A percentile compares a stretch with the other conserved stretches of the same genome.
phyloP scores from a whole-genome alignment of 1,140 invertebrate species.

The Phymastichus coffea region DNA sequence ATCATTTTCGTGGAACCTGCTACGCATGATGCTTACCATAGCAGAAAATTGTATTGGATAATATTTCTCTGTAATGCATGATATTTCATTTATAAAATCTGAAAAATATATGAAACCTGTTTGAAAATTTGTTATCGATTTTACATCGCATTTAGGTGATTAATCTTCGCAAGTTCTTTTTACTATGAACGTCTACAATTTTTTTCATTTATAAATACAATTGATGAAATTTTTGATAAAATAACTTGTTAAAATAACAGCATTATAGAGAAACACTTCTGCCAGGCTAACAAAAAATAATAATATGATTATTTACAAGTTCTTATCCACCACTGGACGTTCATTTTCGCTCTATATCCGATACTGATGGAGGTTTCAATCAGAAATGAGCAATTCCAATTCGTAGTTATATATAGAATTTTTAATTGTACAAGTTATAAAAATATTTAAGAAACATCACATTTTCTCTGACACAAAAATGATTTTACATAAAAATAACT shows the following conservation, averaged over 20 bases:
- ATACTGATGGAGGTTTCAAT: neutral
- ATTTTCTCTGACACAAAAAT: constrained; percentile 2
- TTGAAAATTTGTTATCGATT: too few relatives aligned
- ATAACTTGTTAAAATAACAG: constrained; percentile 21
- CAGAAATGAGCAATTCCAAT: constrained; percentile 13
- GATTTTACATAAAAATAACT: constrained; percentile 1
- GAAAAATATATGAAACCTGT: too few relatives aligned
- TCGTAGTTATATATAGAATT: too few relatives aligned
- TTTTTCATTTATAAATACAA: too few relatives aligned
- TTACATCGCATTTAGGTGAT: too few relatives aligned
- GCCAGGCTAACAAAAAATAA: constrained; percentile 7
- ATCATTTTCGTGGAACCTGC: neutral
- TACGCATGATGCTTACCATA: neutral
- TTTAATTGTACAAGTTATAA: neutral
- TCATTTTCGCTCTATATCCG: neutral
- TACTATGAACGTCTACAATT: too few relatives aligned
- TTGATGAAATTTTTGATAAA: too few relatives aligned
- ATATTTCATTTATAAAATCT: constrained; percentile 5
- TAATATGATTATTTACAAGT: constrained; percentile 16
- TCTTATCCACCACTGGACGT: neutral
- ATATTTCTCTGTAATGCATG: constrained; percentile 17
- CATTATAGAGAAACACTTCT: constrained; percentile 21
- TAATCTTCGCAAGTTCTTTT: too few relatives aligned
- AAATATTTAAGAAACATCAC: constrained; percentile 15
- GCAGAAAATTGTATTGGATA: constrained; percentile 18